Base-by-base conservation (phyloP, 2,888 invertebrate genomes). In the Coecobrya sp. region DNA sequence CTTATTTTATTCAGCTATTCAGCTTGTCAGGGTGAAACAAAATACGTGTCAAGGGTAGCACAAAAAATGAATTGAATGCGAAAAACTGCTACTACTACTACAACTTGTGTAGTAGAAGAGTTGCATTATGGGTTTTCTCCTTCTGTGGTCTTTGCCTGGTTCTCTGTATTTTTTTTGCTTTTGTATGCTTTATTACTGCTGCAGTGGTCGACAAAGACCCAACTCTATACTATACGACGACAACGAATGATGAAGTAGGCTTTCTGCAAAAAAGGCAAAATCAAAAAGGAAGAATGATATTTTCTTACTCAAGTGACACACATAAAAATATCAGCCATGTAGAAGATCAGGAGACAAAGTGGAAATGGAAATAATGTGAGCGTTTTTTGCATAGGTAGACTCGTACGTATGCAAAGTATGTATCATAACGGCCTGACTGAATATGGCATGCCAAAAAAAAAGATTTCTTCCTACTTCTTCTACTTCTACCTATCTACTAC, bases 21-120 rank as follows among this genome's bases (percentile, higher is more conserved):
- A 81, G n/a, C 25, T 36, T n/a, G 42, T 76, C 49, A 49, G 16
- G n/a, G 76, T 76, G 19, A 19, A 59, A n/a, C 1, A 19, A 62
- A 62, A 84, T 84, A 19, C 84, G 62, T 84, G 84, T 84, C 84
- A 84, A 82, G 84, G 84, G 62, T 62, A 84, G 10, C 22, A 36
- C 30, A n/a, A 70, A 70, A 70, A 70, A 19, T 70, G 36, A 36
- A 70, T n/a, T 36, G 36, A 70, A 70, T 70, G 49, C 45, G 11
- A 30, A 52, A 59, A 25, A 7, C 8, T 42, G 42, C 42, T 42
- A 10, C 4, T 10, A 7, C 10, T 4, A 42, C 42, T 42, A 42
- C 10, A 42, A 10, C 42, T 42, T 42, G 4, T 4, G 42, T 10
- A 3, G 11, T 13, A 13, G 11, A 13, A 52, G 27, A 55, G 55